Evolutionary conservation across 2,888 invertebrate genomes (phyloP).

Genomic region (Metalampra italica): DNA sequence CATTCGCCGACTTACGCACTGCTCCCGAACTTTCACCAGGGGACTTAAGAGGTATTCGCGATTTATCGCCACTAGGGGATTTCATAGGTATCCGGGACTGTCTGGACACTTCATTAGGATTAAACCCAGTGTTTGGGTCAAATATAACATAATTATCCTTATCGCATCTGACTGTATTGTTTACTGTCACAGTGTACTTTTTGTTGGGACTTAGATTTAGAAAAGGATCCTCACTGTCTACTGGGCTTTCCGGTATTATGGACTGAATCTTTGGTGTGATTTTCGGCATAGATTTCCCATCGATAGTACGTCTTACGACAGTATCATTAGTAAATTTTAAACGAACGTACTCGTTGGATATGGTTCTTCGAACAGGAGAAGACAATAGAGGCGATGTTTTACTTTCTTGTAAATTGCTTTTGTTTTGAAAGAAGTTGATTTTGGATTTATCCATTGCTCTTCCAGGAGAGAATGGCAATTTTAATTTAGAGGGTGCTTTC

Average conservation of each 20-base stretch:
- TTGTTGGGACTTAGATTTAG: conserved; percentile 72
- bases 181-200: conserved; percentile 73
- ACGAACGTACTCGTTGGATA: conserved; percentile 73
- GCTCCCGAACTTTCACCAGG: conserved; percentile 52
- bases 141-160: conserved; percentile 76
- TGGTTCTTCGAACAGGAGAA: conserved; percentile 66
- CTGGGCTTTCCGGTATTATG: conserved; percentile 72
- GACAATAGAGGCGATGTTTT: conserved; percentile 60
- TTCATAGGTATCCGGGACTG: conserved; percentile 49
- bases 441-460: conserved; percentile 69
- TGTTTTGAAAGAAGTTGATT: conserved; percentile 64
- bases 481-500: conserved; percentile 56
- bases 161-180: conserved; percentile 72
- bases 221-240: conserved; percentile 70
- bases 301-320: conserved; percentile 61
- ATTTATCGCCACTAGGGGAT: conserved; percentile 50
- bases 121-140: conserved; percentile 70
- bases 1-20: conserved; percentile 57
- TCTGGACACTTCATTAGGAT: conserved; percentile 40
- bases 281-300: conserved; percentile 67
- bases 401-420: conserved; percentile 39
- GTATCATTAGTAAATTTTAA: conserved; percentile 68
- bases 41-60: conserved; percentile 54
- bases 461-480: conserved; percentile 62
- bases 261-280: conserved; percentile 73